Conservation (phyloP, 2,797 vertebrate genomes). For the Anas flavirostris region DNA sequence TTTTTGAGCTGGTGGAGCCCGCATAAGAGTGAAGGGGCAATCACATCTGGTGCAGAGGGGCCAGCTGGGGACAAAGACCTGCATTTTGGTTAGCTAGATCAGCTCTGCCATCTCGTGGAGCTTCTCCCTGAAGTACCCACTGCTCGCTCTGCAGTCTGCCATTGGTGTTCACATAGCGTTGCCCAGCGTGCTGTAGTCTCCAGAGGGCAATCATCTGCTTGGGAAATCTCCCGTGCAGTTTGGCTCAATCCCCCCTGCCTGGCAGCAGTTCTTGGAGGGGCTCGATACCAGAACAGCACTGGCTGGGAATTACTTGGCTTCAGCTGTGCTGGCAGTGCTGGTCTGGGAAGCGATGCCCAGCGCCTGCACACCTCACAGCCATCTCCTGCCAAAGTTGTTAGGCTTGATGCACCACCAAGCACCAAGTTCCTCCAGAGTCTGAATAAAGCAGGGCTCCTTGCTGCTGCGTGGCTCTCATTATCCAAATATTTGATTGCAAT, state of each 20-base stretch:
- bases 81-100: background rate
- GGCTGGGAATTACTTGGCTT: slow-evolving; percentile 1
- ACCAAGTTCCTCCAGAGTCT: background rate
- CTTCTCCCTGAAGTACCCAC: background rate
- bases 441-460: background rate
- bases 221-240: slow-evolving; percentile 33
- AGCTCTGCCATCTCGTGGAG: background rate
- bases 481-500: background rate
- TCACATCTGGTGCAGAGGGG: background rate
- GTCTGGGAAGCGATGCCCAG: background rate
- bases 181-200: background rate
- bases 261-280: background rate
- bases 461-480: background rate
- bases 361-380: background rate
- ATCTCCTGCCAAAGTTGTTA: background rate
- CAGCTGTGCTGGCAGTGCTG: background rate
- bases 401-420: background rate
- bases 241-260: background rate
- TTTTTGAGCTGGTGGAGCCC: background rate
- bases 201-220: slow-evolving; percentile 20
- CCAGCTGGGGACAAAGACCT: background rate
- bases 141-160: background rate
- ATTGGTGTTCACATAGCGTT: background rate
- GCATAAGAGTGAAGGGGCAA: background rate
- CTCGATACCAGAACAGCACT: background rate